Evolutionary conservation across 2,113 vertebrate genomes (phyloP).

Genomic region (Campylomormyrus numenius): DNA sequence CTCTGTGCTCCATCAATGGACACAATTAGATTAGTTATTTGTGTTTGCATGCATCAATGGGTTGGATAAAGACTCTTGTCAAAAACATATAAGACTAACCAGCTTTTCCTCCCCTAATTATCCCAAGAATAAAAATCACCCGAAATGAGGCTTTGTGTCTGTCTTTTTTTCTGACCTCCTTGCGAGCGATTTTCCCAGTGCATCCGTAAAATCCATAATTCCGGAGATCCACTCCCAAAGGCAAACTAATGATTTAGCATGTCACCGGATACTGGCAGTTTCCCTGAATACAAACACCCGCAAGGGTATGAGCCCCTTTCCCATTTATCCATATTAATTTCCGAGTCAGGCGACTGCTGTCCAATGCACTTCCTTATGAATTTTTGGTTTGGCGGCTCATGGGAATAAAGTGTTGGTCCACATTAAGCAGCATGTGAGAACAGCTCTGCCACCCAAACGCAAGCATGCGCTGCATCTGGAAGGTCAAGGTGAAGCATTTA

Average conservation of each 20-base stretch:
- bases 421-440: not conserved
- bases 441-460: not conserved
- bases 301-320: not conserved
- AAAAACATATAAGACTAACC: not conserved
- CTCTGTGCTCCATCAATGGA: not conserved
- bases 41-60: not conserved
- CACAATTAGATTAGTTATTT: not conserved
- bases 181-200: not conserved
- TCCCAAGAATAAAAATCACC: not conserved
- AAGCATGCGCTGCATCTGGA: not conserved
- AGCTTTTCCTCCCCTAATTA: not conserved
- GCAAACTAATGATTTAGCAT: not conserved
- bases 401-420: not conserved
- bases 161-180: not conserved
- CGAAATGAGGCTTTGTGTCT: not conserved
- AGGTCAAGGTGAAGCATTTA: not conserved
- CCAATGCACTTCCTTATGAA: not conserved
- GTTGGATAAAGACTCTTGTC: not conserved
- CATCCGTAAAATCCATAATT: not conserved
- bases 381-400: not conserved
- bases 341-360: not conserved
- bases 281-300: not conserved
- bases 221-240: not conserved
- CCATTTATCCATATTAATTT: not conserved
- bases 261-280: not conserved